These are phyloP conservation scores for Halcyon badia DNA, from an alignment of 2,797 vertebrate genomes.

Conservation along the genomic window DNA sequence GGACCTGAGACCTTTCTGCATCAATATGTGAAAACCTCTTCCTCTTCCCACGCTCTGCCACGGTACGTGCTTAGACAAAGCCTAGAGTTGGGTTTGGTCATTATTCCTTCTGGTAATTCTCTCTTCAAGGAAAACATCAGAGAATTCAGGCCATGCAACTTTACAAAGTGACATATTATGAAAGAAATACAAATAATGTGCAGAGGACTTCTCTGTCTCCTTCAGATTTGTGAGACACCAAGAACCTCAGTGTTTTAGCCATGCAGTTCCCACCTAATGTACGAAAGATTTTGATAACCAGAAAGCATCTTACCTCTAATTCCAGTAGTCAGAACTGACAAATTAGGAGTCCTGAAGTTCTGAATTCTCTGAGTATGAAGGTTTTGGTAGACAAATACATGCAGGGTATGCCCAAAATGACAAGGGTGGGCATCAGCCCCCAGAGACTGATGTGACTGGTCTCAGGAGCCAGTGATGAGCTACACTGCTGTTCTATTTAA, in stretches of 20 bases:
- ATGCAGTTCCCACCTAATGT: background rate
- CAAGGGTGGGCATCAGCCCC: background rate
- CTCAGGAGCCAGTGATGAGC: background rate
- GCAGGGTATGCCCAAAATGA: background rate
- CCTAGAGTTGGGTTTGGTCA: background rate
- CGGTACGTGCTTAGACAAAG: rapidly evolving
- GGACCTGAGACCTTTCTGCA: background rate
- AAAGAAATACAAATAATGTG: background rate
- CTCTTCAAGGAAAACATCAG: background rate
- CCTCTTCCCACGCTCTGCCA: background rate
- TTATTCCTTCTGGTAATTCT: background rate
- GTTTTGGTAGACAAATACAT: background rate
- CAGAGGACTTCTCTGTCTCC: background rate
- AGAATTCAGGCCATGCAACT: background rate
- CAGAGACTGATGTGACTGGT: background rate
- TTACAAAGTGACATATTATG: background rate
- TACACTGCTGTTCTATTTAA: rapidly evolving
- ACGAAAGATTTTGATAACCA: background rate
- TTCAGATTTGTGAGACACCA: background rate
- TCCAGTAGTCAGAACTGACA: background rate
- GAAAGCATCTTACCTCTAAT: background rate
- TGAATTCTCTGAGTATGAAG: background rate
- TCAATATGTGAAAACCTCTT: background rate
- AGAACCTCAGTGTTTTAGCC: background rate
- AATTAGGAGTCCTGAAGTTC: background rate